Percentiles rank a stretch among this genome's conserved stretches.
phyloP scores from a whole-genome alignment of 2,888 invertebrate species.

The Stictocephala bisonia region DNA sequence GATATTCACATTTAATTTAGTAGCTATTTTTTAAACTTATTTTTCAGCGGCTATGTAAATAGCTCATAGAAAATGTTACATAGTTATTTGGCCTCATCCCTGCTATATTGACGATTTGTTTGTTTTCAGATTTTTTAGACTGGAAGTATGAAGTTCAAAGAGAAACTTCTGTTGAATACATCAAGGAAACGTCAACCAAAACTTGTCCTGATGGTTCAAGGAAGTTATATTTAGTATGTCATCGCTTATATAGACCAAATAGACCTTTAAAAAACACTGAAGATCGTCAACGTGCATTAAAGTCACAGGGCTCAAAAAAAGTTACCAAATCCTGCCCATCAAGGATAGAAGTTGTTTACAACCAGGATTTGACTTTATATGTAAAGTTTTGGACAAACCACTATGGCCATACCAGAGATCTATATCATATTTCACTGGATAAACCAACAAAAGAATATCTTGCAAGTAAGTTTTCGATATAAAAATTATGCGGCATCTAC shows the following conservation, averaged over 20 bases:
- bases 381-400: constrained; percentile 24
- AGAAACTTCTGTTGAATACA: constrained; percentile 1
- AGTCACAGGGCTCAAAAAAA: constrained; percentile 28
- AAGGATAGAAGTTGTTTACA: constrained; percentile 25
- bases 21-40: too few relatives aligned
- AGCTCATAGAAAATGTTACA: too few relatives aligned
- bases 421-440: background rate
- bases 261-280: background rate
- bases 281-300: background rate
- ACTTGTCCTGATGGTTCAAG: background rate
- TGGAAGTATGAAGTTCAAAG: constrained; percentile 18
- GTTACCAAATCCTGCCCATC: constrained; percentile 15
- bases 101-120: too few relatives aligned
- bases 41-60: too few relatives aligned
- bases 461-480: constrained; percentile 37
- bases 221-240: constrained; percentile 9
- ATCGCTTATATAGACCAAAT: background rate
- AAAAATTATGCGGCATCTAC: too few relatives aligned
- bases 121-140: constrained; percentile 30
- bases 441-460: constrained; percentile 21
- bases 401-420: constrained; percentile 9
- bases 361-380: constrained; percentile 4
- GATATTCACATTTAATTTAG: too few relatives aligned
- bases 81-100: too few relatives aligned
- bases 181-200: constrained; percentile 20